phyloP scores from a whole-genome alignment of 2,888 invertebrate species.

The Thymelicus sylvestris region DNA sequence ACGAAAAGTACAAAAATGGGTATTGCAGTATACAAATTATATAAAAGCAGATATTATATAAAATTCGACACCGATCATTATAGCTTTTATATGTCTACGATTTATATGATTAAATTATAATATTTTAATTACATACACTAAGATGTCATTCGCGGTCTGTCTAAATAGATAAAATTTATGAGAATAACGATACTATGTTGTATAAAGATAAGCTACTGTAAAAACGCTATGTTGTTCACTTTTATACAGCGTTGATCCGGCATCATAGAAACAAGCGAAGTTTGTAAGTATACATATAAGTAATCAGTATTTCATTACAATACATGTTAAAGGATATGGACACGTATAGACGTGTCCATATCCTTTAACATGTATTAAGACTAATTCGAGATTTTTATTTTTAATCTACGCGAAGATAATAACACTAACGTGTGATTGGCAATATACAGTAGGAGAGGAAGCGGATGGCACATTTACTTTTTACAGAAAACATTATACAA shows the following conservation, averaged over 20 bases:
- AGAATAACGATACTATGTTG: neutral
- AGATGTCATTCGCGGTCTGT: neutral
- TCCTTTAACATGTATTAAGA: too few relatives aligned
- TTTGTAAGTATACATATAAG: conserved; percentile 1
- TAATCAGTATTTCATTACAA: conserved; percentile 38
- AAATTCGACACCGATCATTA: conserved; percentile 21
- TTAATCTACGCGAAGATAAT: conserved; percentile 37
- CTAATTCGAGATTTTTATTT: conserved; percentile 42
- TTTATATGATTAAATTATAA: neutral
- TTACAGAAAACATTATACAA: conserved; percentile 64
- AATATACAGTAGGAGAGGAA: conserved; percentile 73
- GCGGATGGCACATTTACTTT: conserved; percentile 78
- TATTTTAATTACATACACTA: neutral
- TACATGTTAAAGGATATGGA: conserved; percentile 58
- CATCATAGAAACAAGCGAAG: conserved; percentile 23
- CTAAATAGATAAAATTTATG: neutral
- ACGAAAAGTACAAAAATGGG: conserved; percentile 37
- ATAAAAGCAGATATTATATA: conserved; percentile 30
- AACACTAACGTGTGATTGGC: conserved; percentile 54
- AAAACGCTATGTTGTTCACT: conserved; percentile 1
- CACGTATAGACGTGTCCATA: conserved; percentile 71
- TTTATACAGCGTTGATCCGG: conserved; percentile 11
- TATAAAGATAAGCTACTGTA: neutral
- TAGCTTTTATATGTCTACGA: neutral
- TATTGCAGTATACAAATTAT: conserved; percentile 32